Conservation (phyloP, 2,113 vertebrate genomes). For the Lagopus leucura region DNA sequence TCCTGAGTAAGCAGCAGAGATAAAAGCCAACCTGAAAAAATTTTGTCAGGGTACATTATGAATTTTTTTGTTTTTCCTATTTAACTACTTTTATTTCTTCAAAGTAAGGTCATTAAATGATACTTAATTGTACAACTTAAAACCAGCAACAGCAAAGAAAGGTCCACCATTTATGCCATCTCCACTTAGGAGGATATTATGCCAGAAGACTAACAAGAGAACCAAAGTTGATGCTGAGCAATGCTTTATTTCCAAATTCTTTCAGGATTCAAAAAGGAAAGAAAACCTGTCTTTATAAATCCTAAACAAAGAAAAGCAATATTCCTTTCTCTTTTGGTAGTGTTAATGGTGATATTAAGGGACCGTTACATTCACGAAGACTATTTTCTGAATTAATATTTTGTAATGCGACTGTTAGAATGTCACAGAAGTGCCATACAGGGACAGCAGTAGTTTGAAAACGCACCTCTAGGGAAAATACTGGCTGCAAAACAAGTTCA, state of each 20-base stretch:
- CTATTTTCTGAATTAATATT: not conserved
- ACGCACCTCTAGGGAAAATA: not conserved
- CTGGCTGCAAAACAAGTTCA: not conserved
- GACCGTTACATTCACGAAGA: not conserved
- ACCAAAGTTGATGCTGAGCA: not conserved
- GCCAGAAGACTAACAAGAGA: not conserved
- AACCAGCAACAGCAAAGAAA: not conserved
- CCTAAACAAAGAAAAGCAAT: not conserved
- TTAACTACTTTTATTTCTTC: not conserved
- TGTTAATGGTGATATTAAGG: not conserved
- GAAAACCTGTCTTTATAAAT: not conserved
- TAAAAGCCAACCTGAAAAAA: not conserved
- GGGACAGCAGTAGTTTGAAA: not conserved
- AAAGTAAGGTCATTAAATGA: not conserved
- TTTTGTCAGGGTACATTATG: not conserved
- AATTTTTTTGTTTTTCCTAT: not conserved
- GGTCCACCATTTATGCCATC: not conserved
- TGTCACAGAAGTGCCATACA: not conserved
- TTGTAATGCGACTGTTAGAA: not conserved
- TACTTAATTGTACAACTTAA: not conserved
- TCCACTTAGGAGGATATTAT: not conserved
- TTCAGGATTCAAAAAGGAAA: not conserved
- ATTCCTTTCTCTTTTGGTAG: not conserved
- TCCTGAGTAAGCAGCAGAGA: not conserved
- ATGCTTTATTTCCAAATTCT: not conserved